These are phyloP conservation scores for Thelaira solivaga DNA, from an alignment of 2,888 invertebrate genomes.

Conservation along the genomic window DNA sequence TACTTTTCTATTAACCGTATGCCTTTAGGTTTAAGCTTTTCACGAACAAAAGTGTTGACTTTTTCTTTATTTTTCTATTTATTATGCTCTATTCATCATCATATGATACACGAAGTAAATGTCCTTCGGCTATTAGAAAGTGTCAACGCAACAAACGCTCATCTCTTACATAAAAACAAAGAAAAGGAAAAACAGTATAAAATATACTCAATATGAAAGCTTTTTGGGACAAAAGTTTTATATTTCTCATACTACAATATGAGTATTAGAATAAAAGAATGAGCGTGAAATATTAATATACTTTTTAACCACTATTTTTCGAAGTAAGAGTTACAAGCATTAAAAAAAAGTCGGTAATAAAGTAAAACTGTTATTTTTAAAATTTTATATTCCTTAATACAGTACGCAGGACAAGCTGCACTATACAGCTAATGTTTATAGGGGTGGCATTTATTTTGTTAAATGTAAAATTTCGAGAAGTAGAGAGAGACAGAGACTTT, in stretches of 20 bases:
- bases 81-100: conserved; percentile 37
- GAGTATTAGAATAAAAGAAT: no score
- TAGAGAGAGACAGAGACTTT: no score
- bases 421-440: no score
- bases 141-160: not conserved
- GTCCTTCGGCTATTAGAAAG: conserved; percentile 53
- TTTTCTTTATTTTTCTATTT: conserved; percentile 36
- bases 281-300: no score
- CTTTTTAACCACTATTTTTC: conserved; percentile 18
- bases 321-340: conserved; percentile 6
- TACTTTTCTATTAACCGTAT: conserved; percentile 38
- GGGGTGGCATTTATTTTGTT: no score
- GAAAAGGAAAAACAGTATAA: conserved; percentile 35
- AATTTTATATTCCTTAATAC: no score
- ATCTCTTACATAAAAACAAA: not conserved
- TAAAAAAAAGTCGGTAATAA: not conserved
- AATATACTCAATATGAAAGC: conserved; percentile 46
- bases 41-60: conserved; percentile 42
- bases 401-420: no score
- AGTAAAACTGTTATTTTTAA: not conserved
- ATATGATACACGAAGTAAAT: conserved; percentile 54
- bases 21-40: conserved; percentile 47
- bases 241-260: not conserved
- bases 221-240: conserved; percentile 55
- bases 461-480: no score